Percentiles rank a stretch among this genome's conserved stretches.
Evolutionary conservation across 2,888 invertebrate species (phyloP).

Genomic region (Vanessa cardui): DNA sequence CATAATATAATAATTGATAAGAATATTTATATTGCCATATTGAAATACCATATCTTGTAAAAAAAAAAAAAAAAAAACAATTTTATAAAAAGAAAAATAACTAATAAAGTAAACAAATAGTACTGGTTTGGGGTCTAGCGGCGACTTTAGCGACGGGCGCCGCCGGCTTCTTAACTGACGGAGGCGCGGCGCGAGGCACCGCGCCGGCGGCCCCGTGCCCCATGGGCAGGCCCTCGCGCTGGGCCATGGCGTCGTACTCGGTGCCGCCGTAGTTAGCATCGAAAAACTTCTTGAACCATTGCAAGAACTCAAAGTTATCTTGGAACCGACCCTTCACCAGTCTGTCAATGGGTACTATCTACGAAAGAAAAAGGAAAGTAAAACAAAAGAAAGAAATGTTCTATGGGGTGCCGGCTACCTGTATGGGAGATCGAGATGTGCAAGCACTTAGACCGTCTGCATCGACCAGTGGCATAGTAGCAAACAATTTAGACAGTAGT

Average conservation of each 20-base stretch:
- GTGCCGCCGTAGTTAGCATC: slow-evolving; percentile 98
- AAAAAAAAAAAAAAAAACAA: too few relatives aligned
- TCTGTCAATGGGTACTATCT: slow-evolving; percentile 96
- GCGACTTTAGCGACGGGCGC: slow-evolving; percentile 82
- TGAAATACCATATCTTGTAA: too few relatives aligned
- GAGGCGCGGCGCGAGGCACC: slow-evolving; percentile 76
- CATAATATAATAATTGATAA: slow-evolving; percentile 23
- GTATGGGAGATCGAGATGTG: slow-evolving; percentile 37
- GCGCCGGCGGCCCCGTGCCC: slow-evolving; percentile 88
- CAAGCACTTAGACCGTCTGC: slow-evolving; percentile 16
- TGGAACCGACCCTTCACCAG: slow-evolving; percentile 99
- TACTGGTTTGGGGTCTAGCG: slow-evolving; percentile 85
- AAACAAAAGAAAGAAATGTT: slow-evolving; percentile 57
- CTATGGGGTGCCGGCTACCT: slow-evolving; percentile 58
- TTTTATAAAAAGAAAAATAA: slow-evolving; percentile 26
- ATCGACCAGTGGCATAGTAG: slow-evolving; percentile 10
- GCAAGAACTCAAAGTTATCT: slow-evolving; percentile 99
- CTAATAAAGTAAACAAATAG: slow-evolving; percentile 63
- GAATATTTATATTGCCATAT: background rate
- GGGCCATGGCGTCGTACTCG: slow-evolving; percentile 95
- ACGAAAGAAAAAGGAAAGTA: slow-evolving; percentile 77
- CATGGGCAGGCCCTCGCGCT: slow-evolving; percentile 93
- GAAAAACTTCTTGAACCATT: slow-evolving; percentile 99
- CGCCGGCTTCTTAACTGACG: slow-evolving; percentile 68
- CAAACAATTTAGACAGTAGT: background rate